Base-by-base conservation (phyloP, 2,888 invertebrate genomes). In the Phalangium opilio region DNA sequence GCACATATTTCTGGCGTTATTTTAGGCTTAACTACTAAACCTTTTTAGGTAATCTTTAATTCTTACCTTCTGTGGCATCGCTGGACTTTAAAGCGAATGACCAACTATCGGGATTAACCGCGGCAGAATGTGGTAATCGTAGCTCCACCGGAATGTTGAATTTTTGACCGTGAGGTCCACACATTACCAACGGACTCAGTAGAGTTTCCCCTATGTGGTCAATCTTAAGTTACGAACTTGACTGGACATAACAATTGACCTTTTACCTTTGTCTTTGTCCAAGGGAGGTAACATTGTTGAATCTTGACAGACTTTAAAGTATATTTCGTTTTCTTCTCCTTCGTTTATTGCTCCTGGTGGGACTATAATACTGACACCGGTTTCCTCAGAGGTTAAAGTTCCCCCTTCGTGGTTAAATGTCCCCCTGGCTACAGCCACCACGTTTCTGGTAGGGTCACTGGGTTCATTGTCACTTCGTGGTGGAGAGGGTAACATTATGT, bases 201-300 rank as follows among this genome's bases (percentile, higher is more conserved):
- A 91, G 78, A 54, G 85, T 84, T 75, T 91, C 91, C 77, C 90
- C 89, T 89, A n/a, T n/a, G n/a, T n/a, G n/a, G n/a, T n/a, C n/a
- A n/a, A n/a, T n/a, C n/a, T n/a, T n/a, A 8, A 27, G 27, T 27
- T 27, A 27, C 27, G 27, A 27, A 8, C 8, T 27, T 8, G 27
- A 7, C 27, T 7, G 8, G 4, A 15, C 4, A 38, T 17, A 38
- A 17, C 18, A 38, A 38, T 11, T 38, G 10, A 46, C 58, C n/a
- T n/a, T n/a, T 47, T 78, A 85, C 85, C 86, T 74, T 84, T 86
- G 70, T 85, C 83, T 72, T 81, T 76, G 73, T 87, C 86, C 70
- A 87, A 75, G 52, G 86, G 86, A 57, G 87, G 85, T 52, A 69
- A 69, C 50, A 70, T 63, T 35, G 61, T 71, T 66, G 81, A 81